Percentiles rank a stretch among this genome's conserved stretches.
Conservation (phyloP, 2,888 invertebrate genomes). For the Linnaemya tessellans region DNA sequence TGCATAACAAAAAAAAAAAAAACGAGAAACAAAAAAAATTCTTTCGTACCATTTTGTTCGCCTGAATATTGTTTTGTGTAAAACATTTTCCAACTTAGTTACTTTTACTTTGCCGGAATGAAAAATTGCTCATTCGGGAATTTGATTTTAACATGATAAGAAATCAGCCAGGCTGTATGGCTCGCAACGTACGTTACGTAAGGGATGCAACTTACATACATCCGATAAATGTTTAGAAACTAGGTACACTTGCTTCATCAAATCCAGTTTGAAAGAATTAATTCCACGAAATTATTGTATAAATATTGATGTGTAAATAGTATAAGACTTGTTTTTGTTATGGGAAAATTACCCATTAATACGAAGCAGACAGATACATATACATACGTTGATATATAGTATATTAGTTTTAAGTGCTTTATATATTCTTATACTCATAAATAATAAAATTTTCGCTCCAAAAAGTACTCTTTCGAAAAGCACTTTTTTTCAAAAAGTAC, state of each 20-base stretch:
- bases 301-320: no score
- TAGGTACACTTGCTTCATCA: not conserved
- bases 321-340: no score
- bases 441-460: no score
- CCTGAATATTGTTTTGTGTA: conserved; percentile 20
- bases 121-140: conserved; percentile 82
- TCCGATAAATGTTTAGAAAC: conserved; percentile 35
- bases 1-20: not conserved
- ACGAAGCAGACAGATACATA: no score
- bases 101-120: conserved; percentile 79
- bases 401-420: no score
- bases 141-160: conserved; percentile 82
- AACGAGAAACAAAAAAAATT: not conserved
- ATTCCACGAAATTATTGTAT: not conserved
- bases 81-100: conserved; percentile 59
- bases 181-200: conserved; percentile 16
- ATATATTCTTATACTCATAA: no score
- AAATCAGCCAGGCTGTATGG: conserved; percentile 67
- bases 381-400: no score
- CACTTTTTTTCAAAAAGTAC: no score
- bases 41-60: conserved; percentile 10
- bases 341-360: no score
- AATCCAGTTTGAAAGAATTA: conserved; percentile 12
- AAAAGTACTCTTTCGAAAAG: no score
- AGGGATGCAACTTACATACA: conserved; percentile 56